Evolutionary conservation across 2,113 vertebrate genomes (phyloP).

Genomic region (Mus spicilegus): DNA sequence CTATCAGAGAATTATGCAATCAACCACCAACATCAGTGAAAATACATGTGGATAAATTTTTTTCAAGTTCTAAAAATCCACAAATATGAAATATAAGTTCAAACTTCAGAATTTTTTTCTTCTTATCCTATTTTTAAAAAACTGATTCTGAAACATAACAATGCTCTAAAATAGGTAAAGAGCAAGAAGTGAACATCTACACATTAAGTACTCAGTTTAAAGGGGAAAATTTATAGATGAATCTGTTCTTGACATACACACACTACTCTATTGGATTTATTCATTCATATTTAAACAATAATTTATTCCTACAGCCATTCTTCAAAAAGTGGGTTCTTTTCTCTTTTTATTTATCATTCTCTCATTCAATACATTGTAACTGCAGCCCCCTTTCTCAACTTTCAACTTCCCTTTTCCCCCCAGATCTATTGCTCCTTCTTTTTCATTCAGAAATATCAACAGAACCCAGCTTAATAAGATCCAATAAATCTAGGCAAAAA

Average conservation of each 20-base stretch:
- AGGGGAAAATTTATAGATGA: background rate
- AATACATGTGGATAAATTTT: background rate
- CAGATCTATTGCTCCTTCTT: too few relatives aligned
- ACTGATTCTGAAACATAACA: background rate
- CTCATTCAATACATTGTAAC: too few relatives aligned
- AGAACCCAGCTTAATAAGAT: too few relatives aligned
- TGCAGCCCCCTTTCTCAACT: too few relatives aligned
- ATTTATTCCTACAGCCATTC: background rate
- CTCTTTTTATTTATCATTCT: too few relatives aligned
- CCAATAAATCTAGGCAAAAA: too few relatives aligned
- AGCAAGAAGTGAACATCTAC: background rate
- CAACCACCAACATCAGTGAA: background rate
- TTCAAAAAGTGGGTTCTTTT: background rate
- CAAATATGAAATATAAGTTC: background rate
- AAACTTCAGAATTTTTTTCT: background rate
- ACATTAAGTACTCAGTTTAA: background rate
- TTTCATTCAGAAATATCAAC: too few relatives aligned
- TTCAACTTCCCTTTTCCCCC: too few relatives aligned
- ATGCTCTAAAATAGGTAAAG: background rate
- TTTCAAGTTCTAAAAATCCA: background rate
- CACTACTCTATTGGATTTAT: background rate
- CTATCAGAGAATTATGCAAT: background rate
- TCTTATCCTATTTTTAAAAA: background rate
- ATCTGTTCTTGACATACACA: background rate
- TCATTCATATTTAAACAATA: background rate